Evolutionary conservation across 2,113 vertebrate genomes (phyloP).

Genomic region (Montifringilla adamsi): DNA sequence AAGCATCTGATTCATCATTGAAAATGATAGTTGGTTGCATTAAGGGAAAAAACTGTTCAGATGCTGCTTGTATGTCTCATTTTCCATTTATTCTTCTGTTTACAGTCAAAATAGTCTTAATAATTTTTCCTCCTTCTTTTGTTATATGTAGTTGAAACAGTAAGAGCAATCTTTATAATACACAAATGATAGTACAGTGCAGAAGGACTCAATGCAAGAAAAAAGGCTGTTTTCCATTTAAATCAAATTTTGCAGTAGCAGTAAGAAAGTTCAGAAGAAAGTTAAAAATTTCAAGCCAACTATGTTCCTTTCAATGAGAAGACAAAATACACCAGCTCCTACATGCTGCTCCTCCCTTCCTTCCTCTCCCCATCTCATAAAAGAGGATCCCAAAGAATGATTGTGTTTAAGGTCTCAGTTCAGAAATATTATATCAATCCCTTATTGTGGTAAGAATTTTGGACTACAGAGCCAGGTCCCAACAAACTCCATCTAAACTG

Average conservation of each 20-base stretch:
- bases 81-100: background rate
- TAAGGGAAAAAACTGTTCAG: background rate
- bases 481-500: background rate
- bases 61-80: background rate
- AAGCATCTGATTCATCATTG: background rate
- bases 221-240: background rate
- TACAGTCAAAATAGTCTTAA: background rate
- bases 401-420: background rate
- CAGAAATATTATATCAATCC: background rate
- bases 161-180: background rate
- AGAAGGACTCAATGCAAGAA: background rate
- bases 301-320: background rate
- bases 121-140: background rate
- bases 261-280: conserved; percentile 4
- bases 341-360: conserved; percentile 57
- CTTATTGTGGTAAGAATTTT: background rate
- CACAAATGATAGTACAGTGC: background rate
- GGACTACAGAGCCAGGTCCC: background rate
- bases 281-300: conserved; percentile 8
- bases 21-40: background rate
- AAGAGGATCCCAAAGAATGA: conserved; percentile 34
- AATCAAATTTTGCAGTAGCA: background rate
- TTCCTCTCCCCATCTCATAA: conserved; percentile 51
- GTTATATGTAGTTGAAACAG: background rate
- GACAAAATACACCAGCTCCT: conserved; percentile 31